Base-by-base conservation (phyloP, 2,113 vertebrate species). In the Hymenochirus boettgeri region DNA sequence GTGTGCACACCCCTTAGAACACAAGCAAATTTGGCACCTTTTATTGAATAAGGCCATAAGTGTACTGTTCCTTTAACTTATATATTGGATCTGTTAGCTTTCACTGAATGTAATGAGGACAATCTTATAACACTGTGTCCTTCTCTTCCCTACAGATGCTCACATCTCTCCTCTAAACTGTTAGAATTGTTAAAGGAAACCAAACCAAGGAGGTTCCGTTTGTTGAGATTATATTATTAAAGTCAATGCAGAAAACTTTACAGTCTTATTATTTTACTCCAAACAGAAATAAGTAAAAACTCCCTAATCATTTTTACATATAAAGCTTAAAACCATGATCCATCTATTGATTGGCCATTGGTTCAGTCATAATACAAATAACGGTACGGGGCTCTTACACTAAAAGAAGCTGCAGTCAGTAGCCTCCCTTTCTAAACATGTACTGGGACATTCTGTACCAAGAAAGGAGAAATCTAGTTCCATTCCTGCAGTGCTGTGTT, bases 271-370 rank as follows among this genome's bases (percentile, higher is more conserved):
- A 69, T 69, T 69, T 60, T 53, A 47, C 59, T 58, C 22, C 19
- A 27, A 48, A 31, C 35, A 3, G 23, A 48, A 33, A 31, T 35
- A 35, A 45, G 51, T 15, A 10, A 7, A 31, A 26, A 50, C 51
- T 35, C 33, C 52, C 52, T 70, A 70, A 62, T 57, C 23, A 62
- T 57, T 70, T 61, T 39, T 62, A 70, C 39, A 54, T 39, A 42
- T 52, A 37, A 18, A 22, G 52, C 27, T 46, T 62, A 62, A 70
- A 61, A 53, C 52, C 39, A n/a, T 31, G 10, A 31, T 31, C 29
- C 50, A 35, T 18, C 37, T 55, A 70, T 62, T 48, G 42, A 62
- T 62, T 27, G 27, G 31, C 18, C 27, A 21, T 70, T 46, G 37
- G 39, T 48, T 62, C 48, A 56, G 51, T 62, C 59, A 31, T 6